phyloP scores from a whole-genome alignment of 2,888 invertebrate genomes.

The Galerucella calmariensis region DNA sequence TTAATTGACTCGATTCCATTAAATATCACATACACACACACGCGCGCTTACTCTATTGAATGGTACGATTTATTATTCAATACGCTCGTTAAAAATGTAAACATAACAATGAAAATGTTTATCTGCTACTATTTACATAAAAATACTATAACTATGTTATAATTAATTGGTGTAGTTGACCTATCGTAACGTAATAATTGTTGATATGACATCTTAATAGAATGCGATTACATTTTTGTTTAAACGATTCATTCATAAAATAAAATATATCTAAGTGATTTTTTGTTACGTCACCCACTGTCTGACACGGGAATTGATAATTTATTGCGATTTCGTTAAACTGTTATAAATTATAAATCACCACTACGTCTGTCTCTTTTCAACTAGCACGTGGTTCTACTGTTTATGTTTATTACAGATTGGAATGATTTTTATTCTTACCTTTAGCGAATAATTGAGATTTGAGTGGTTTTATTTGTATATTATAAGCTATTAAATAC shows the following conservation, averaged over 20 bases:
- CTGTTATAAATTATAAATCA: constrained; percentile 20
- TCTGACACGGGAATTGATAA: constrained; percentile 38
- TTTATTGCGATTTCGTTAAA: constrained; percentile 29
- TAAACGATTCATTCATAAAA: constrained; percentile 52
- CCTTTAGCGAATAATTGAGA: too few relatives aligned
- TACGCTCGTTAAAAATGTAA: constrained; percentile 50
- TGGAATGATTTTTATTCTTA: too few relatives aligned
- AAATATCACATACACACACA: constrained; percentile 21
- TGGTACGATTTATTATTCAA: constrained; percentile 43
- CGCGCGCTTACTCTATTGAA: constrained; percentile 33
- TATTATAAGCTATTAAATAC: too few relatives aligned
- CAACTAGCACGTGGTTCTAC: background rate
- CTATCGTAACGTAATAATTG: constrained; percentile 54
- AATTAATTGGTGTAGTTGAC: constrained; percentile 53
- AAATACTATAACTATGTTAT: constrained; percentile 54
- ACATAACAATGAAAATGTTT: constrained; percentile 52
- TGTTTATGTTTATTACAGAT: background rate
- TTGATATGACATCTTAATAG: constrained; percentile 55
- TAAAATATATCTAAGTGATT: constrained; percentile 29
- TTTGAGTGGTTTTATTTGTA: too few relatives aligned
- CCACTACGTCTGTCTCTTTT: background rate
- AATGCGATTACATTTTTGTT: constrained; percentile 51
- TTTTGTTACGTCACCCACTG: constrained; percentile 37
- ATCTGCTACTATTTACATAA: constrained; percentile 54
- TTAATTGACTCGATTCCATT: constrained; percentile 30